phyloP scores from a whole-genome alignment of 2,888 invertebrate genomes.

The Plebejus melissa region DNA sequence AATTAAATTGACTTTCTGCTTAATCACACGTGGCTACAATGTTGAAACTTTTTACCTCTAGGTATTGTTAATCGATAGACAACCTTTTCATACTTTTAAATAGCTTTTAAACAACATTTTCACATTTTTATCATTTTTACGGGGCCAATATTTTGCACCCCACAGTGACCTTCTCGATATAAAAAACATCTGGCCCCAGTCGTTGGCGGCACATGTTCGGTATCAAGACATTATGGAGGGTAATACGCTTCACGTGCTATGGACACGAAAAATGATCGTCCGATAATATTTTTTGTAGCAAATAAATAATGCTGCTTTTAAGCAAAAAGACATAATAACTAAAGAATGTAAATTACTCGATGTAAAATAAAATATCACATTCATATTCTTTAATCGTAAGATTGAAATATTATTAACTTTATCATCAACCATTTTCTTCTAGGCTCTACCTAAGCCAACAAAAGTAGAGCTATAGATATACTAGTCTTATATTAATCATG shows the following conservation, averaged over 20 bases:
- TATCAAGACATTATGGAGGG: conserved; percentile 71
- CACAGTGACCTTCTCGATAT: conserved; percentile 41
- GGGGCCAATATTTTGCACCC: conserved; percentile 23
- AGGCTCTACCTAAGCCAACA: too few species aligned
- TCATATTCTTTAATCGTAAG: too few species aligned
- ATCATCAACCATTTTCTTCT: not conserved
- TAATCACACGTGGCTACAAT: not conserved
- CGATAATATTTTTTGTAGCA: not conserved
- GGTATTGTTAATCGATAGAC: not conserved
- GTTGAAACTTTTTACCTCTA: not conserved
- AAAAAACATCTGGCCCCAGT: conserved; percentile 59
- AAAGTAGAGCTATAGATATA: too few species aligned
- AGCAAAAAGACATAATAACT: not conserved
- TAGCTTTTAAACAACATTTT: not conserved
- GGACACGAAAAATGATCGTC: conserved; percentile 57
- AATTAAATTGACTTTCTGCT: not conserved
- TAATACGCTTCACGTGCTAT: conserved; percentile 59
- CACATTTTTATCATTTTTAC: not conserved
- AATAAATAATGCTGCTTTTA: not conserved
- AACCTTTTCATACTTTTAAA: not conserved
- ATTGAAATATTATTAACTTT: not conserved
- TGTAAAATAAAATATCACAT: too few species aligned
- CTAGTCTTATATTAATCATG: too few species aligned
- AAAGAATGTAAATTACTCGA: not conserved
- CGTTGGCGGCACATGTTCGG: conserved; percentile 62